Percentiles rank a stretch among this genome's conserved stretches.
Conservation (phyloP, 1,140 invertebrate species). For the Drosophila sturtevanti region DNA sequence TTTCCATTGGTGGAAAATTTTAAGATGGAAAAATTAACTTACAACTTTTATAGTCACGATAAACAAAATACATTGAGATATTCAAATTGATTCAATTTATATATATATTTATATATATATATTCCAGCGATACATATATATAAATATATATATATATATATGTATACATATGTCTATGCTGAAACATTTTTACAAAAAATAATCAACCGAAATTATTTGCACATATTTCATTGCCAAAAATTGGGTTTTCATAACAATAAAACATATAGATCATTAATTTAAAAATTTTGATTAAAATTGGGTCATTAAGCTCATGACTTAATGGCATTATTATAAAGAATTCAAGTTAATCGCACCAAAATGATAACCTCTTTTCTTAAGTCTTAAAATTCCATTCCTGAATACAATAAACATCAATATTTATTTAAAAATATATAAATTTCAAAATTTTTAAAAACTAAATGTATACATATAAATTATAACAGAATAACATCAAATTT, state of each 20-base stretch:
- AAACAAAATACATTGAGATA: neutral
- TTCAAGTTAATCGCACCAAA: neutral
- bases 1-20: neutral
- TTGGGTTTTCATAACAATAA: neutral
- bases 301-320: neutral
- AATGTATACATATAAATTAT: neutral
- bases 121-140: conserved; percentile 21
- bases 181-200: conserved; percentile 41
- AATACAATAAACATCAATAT: neutral
- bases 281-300: neutral
- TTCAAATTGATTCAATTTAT: neutral
- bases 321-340: neutral
- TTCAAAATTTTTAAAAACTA: neutral
- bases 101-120: conserved; percentile 6
- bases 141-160: conserved; percentile 12
- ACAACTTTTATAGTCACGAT: neutral
- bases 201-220: neutral
- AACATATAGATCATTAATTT: neutral
- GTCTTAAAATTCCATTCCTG: neutral
- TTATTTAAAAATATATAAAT: conserved; percentile 20
- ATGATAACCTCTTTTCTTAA: neutral
- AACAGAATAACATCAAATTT: neutral
- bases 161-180: neutral
- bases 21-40: neutral
- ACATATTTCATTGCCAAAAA: neutral